Base-by-base conservation (phyloP, 2,113 vertebrate species). In the Nannobrachium achirus region DNA sequence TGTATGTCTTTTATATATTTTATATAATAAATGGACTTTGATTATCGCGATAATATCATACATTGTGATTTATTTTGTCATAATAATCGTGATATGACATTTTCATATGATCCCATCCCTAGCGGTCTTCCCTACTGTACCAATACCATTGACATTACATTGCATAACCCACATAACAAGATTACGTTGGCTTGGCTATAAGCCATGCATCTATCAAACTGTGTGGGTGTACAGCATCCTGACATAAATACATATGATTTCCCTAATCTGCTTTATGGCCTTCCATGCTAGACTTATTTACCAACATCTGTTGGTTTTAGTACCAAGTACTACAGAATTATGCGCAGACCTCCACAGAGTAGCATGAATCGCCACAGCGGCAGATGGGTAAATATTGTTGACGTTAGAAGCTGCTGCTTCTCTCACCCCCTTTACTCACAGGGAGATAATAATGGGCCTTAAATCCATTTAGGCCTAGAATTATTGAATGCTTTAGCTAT, bases 201-300 rank as follows among this genome's bases (percentile, higher is more conserved):
- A 33, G 25, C 25, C 25, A 33, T 33, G 25, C 25, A 33, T 33
- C 25, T 33, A 56, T 63, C 55, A 60, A 56, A 63, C 39, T 19
- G 7, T 60, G 51, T 66, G 76, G 20, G 69, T 57, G 53, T 58
- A n/a, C n/a, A 73, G 65, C 55, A 60, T 69, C 58, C 61, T 51
- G 20, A 55, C 68, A 73, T 72, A 68, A 73, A 78, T 70, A 56
- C 65, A 55, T 59, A 67, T 67, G 51, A 46, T 38, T 48, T 49
- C 14, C 45, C 64, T 76, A 73, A 81, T 78, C 65, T 63, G 6
- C 64, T 72, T 65, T 19, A 13, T 10, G 40, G 6, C 5, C 38
- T 53, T n/a, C 51, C 9, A 1, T 52, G 16, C 44, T 4, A 56
- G 25, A 56, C 20, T n/a, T 13, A 33, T 56, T 56, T 56, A 7